Conservation (phyloP, 2,888 invertebrate genomes). For the Diaphora mendica region DNA sequence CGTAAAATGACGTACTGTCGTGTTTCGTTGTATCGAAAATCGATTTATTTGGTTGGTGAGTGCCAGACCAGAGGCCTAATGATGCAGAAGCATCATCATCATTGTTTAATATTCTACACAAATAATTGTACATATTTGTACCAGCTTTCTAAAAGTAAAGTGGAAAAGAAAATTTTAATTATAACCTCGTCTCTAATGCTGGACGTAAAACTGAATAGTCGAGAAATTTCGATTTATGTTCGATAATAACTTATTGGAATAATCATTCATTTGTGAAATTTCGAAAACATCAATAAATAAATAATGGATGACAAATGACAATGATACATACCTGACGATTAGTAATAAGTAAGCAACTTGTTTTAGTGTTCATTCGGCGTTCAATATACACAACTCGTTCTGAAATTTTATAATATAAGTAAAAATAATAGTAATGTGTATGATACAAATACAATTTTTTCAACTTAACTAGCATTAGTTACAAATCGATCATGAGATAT, state of each 20-base stretch:
- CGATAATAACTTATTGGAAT: not conserved
- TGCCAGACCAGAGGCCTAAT: too few species aligned
- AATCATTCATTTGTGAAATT: not conserved
- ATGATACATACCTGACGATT: too few species aligned
- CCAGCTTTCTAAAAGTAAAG: not conserved
- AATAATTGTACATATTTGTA: not conserved
- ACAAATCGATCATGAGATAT: too few species aligned
- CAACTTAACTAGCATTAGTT: too few species aligned
- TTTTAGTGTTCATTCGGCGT: not conserved
- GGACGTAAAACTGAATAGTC: not conserved
- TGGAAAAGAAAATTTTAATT: not conserved
- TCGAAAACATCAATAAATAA: not conserved
- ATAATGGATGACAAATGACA: too few species aligned
- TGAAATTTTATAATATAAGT: too few species aligned
- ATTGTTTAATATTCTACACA: not conserved
- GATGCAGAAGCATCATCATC: too few species aligned
- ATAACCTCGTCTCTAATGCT: not conserved
- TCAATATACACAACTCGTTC: not conserved
- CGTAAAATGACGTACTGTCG: too few species aligned
- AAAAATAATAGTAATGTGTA: too few species aligned
- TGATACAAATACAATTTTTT: too few species aligned
- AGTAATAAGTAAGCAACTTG: not conserved
- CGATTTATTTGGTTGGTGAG: too few species aligned
- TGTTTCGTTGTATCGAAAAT: too few species aligned
- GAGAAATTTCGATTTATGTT: not conserved